Percentiles rank a stretch among this genome's conserved stretches.
phyloP scores from a whole-genome alignment of 1,140 invertebrate genomes.

The Anoplolepis gracilipes region DNA sequence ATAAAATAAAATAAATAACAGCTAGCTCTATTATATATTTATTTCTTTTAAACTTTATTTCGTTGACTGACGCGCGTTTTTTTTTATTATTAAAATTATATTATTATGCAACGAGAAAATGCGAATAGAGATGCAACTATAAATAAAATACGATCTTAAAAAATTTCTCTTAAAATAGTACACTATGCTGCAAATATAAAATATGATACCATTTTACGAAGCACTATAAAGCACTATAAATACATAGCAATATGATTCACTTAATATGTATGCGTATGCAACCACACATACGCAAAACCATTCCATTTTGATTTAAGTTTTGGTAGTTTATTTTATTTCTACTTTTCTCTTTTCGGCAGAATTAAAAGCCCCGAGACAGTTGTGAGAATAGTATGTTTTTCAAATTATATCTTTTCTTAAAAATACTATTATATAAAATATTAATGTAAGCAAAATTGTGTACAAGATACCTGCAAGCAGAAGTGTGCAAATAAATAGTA shows the following conservation, averaged over 20 bases:
- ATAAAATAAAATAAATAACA: too few relatives aligned
- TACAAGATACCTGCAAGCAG: too few relatives aligned
- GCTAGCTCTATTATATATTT: not conserved
- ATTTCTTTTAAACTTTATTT: not conserved
- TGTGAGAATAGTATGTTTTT: not conserved
- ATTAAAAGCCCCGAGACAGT: not conserved
- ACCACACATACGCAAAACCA: not conserved
- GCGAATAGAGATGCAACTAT: not conserved
- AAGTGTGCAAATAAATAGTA: not conserved
- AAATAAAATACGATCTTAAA: constrained; percentile 10
- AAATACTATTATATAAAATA: not conserved
- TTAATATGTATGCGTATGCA: not conserved
- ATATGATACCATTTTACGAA: not conserved
- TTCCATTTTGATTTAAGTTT: not conserved
- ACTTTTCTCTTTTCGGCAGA: not conserved
- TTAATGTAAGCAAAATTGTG: too few relatives aligned
- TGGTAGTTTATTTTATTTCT: not conserved
- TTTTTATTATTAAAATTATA: not conserved
- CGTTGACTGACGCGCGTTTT: not conserved
- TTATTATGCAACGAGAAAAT: not conserved
- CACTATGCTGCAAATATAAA: not conserved
- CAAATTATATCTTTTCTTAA: not conserved
- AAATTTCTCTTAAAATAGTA: not conserved
- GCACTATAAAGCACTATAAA: too few relatives aligned
- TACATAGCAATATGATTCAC: constrained; percentile 19